Percentiles rank a stretch among this genome's conserved stretches.
Evolutionary conservation across 2,797 vertebrate genomes (phyloP).

Genomic region (Coccyzus lansbergi): DNA sequence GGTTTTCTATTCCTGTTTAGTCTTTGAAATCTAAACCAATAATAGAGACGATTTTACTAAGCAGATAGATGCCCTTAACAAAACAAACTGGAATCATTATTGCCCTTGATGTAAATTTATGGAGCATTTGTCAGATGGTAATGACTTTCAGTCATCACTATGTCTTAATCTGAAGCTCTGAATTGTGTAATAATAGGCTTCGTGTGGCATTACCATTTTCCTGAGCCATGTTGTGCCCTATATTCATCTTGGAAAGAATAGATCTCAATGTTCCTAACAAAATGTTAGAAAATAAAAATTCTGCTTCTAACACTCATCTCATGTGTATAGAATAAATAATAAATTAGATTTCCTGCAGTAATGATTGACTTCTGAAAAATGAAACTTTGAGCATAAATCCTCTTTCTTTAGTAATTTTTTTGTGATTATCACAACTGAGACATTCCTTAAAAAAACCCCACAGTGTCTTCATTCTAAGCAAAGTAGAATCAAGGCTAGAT

Average conservation of each 20-base stretch:
- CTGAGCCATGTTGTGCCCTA: conserved; percentile 46
- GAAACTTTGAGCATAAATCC: conserved; percentile 47
- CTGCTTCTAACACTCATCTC: conserved; percentile 50
- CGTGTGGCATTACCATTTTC: conserved; percentile 63
- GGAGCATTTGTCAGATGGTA: conserved; percentile 67
- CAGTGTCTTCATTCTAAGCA: neutral
- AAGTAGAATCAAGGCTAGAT: conserved; percentile 10
- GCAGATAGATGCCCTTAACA: conserved; percentile 1
- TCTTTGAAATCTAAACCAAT: conserved; percentile 27
- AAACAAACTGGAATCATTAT: conserved; percentile 33
- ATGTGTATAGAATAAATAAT: conserved; percentile 53
- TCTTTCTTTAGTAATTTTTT: conserved; percentile 53
- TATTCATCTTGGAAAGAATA: conserved; percentile 69
- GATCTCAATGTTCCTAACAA: conserved; percentile 64
- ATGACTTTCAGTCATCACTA: conserved; percentile 69
- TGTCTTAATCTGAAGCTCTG: conserved; percentile 20
- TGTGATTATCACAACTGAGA: conserved; percentile 50
- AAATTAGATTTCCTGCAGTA: conserved; percentile 59
- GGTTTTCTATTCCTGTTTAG: conserved; percentile 23
- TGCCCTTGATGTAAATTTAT: conserved; percentile 62
- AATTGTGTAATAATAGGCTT: conserved; percentile 63
- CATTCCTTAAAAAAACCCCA: neutral
- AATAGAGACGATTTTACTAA: conserved; percentile 29
- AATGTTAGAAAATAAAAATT: conserved; percentile 78
- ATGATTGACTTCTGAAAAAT: conserved; percentile 61